These are phyloP conservation scores for Pyrocoelia pectoralis DNA, from an alignment of 2,888 invertebrate species.

Conservation along the genomic window DNA sequence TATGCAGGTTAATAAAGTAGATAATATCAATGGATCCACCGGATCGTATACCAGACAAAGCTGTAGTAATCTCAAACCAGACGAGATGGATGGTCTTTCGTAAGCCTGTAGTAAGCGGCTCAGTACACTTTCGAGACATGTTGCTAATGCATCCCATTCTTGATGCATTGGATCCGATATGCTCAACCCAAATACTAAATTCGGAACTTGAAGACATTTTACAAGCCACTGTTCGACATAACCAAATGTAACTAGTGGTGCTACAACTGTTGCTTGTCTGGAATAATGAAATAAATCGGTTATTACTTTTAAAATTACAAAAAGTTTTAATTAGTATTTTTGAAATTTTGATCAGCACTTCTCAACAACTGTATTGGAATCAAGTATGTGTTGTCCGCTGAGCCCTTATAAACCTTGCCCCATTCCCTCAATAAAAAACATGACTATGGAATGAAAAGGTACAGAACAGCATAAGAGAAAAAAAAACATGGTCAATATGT, in stretches of 20 bases:
- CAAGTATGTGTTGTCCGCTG: too few relatives aligned
- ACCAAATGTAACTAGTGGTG: constrained; percentile 82
- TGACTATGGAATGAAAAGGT: too few relatives aligned
- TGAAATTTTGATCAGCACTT: too few relatives aligned
- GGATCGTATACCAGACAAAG: constrained; percentile 80
- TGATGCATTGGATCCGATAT: constrained; percentile 74
- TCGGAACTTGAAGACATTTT: constrained; percentile 69
- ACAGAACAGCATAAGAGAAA: too few relatives aligned
- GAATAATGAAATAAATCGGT: too few relatives aligned
- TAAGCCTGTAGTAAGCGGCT: constrained; percentile 77
- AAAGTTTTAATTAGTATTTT: too few relatives aligned
- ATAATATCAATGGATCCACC: constrained; percentile 81
- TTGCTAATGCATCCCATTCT: constrained; percentile 85
- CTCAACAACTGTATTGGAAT: too few relatives aligned
- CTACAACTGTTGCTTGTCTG: constrained; percentile 80
- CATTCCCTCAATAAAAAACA: too few relatives aligned
- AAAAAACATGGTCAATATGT: too few relatives aligned
- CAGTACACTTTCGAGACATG: constrained; percentile 83
- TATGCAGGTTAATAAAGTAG: constrained; percentile 87
- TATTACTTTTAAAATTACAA: too few relatives aligned
- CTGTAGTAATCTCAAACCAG: constrained; percentile 78
- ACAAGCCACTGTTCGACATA: constrained; percentile 86
- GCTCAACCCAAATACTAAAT: constrained; percentile 54
- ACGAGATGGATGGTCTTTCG: constrained; percentile 77
- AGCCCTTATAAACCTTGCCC: too few relatives aligned